Conservation (phyloP, 2,888 invertebrate species). For the Leptinotarsa peninsularis region DNA sequence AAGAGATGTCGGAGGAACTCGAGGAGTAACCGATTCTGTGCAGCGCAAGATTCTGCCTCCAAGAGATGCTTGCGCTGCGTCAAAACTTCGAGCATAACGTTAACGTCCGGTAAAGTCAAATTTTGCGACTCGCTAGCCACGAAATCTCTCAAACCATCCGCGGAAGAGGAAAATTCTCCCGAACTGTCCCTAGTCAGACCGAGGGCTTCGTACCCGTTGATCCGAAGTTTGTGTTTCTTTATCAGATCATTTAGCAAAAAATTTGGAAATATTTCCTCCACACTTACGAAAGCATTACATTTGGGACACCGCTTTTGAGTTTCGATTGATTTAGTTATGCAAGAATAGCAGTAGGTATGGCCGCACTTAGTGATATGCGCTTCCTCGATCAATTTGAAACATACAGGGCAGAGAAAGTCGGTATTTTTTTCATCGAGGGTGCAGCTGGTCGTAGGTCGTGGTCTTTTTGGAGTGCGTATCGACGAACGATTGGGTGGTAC, state of each 20-base stretch:
- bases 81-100: conserved; percentile 83
- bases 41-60: conserved; percentile 83
- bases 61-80: conserved; percentile 82
- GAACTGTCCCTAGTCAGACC: conserved; percentile 64
- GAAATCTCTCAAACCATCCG: conserved; percentile 73
- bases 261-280: conserved; percentile 86
- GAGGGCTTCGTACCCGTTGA: conserved; percentile 66
- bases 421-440: conserved; percentile 75
- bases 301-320: conserved; percentile 82
- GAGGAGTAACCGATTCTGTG: conserved; percentile 84
- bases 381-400: conserved; percentile 89
- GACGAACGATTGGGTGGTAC: conserved; percentile 64
- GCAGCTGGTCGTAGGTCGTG: conserved; percentile 70
- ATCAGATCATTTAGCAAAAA: conserved; percentile 86
- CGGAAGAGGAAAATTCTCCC: conserved; percentile 64
- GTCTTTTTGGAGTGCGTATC: conserved; percentile 68
- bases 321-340: conserved; percentile 79
- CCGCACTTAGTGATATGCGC: conserved; percentile 93
- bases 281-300: conserved; percentile 79
- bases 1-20: conserved; percentile 86
- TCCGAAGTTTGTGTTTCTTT: conserved; percentile 75
- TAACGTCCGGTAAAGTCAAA: conserved; percentile 82
- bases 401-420: conserved; percentile 82
- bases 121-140: conserved; percentile 78
- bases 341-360: conserved; percentile 90